phyloP scores from a whole-genome alignment of 2,797 vertebrate species.

The Pseudomugil gertrudae region DNA sequence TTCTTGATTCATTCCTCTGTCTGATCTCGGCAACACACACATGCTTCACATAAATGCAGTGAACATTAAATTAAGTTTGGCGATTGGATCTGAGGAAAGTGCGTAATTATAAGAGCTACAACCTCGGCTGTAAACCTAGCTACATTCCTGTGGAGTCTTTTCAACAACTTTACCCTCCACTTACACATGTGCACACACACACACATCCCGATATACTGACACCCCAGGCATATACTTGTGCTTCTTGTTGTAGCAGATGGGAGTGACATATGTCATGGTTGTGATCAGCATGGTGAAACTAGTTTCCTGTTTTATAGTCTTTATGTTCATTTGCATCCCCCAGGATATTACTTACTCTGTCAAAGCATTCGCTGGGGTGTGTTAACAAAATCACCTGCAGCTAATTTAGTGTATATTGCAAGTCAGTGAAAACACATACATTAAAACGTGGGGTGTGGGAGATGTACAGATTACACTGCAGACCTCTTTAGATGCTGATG shows the following conservation, averaged over 20 bases:
- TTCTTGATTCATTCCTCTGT: conserved; percentile 16
- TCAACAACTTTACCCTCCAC: conserved; percentile 12
- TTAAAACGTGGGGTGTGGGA: conserved; percentile 45
- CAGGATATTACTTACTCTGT: conserved; percentile 3
- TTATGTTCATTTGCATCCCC: conserved; percentile 9
- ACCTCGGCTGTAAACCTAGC: conserved; percentile 43
- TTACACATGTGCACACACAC: conserved; percentile 3
- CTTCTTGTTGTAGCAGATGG: conserved; percentile 7
- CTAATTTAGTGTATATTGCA: neutral
- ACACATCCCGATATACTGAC: conserved; percentile 24
- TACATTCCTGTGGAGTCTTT: conserved; percentile 51
- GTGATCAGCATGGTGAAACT: conserved; percentile 12
- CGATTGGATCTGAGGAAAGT: conserved; percentile 49
- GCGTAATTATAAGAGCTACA: conserved; percentile 48
- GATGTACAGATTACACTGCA: neutral
- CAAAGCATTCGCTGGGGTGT: neutral
- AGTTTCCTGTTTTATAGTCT: conserved; percentile 8
- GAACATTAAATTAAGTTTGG: conserved; percentile 39
- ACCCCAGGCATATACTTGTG: conserved; percentile 38
- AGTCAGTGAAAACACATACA: neutral
- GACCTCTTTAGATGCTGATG: neutral
- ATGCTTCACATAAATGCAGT: neutral
- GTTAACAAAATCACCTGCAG: neutral
- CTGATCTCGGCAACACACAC: conserved; percentile 24
- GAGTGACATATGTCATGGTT: conserved; percentile 26